Percentiles rank a stretch among this genome's conserved stretches.
Evolutionary conservation across 1,140 invertebrate genomes (phyloP).

Genomic region (Aphis craccivora): DNA sequence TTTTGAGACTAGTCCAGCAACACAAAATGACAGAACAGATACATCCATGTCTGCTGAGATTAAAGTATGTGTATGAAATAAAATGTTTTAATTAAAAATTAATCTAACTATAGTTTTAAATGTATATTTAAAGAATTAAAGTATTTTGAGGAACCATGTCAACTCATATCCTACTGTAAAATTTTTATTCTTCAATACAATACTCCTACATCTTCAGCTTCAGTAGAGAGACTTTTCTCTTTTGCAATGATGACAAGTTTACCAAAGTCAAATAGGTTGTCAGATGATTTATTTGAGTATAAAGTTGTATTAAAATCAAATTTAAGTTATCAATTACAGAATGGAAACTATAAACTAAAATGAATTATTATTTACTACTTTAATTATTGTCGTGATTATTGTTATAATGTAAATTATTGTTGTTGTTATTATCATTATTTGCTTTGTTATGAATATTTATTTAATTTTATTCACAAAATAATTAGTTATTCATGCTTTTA

Average conservation of each 20-base stretch:
- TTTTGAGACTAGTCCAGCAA: background rate
- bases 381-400: too few relatives aligned
- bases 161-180: constrained; percentile 19
- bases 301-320: background rate
- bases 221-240: background rate
- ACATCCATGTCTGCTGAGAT: constrained; percentile 1
- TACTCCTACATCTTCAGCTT: background rate
- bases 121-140: constrained; percentile 23
- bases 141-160: background rate
- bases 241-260: background rate
- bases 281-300: too few relatives aligned
- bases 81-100: constrained; percentile 35
- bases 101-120: background rate
- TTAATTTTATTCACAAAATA: too few relatives aligned
- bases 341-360: too few relatives aligned
- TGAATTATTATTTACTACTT: too few relatives aligned
- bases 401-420: too few relatives aligned
- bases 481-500: too few relatives aligned
- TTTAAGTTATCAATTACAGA: background rate
- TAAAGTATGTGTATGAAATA: constrained; percentile 17
- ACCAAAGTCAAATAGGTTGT: background rate
- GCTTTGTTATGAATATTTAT: too few relatives aligned
- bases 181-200: background rate
- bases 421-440: too few relatives aligned
- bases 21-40: constrained; percentile 18